Percentiles rank a stretch among this genome's conserved stretches.
phyloP scores from a whole-genome alignment of 2,888 invertebrate species.

The Acrobasis repandana region DNA sequence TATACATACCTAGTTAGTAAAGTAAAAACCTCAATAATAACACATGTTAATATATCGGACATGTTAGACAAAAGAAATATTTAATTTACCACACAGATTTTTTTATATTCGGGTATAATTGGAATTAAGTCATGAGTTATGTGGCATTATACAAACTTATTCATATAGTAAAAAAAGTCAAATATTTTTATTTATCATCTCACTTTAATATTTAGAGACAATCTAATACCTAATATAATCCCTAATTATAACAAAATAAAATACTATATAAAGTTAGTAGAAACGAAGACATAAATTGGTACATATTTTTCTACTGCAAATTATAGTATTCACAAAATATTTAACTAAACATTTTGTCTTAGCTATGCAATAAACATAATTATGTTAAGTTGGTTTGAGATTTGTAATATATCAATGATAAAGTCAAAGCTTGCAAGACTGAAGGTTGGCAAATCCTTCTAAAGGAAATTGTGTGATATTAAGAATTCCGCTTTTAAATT shows the following conservation, averaged over 20 bases:
- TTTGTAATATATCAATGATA: constrained; percentile 46
- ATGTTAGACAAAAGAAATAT: too few relatives aligned
- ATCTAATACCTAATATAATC: constrained; percentile 1
- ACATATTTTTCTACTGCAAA: constrained; percentile 44
- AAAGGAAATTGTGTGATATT: constrained; percentile 71
- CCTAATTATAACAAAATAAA: background rate
- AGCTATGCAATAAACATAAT: constrained; percentile 21
- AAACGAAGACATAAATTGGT: constrained; percentile 33
- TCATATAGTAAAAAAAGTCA: background rate
- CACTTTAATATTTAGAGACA: background rate
- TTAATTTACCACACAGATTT: too few relatives aligned
- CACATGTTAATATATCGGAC: too few relatives aligned
- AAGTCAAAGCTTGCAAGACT: constrained; percentile 77
- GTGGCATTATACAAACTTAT: background rate
- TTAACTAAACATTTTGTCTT: constrained; percentile 12
- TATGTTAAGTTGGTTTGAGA: constrained; percentile 11
- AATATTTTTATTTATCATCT: constrained; percentile 31
- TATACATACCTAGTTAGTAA: too few relatives aligned
- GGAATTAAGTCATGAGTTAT: background rate
- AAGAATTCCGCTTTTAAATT: constrained; percentile 30
- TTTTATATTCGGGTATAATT: background rate
- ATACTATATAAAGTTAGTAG: constrained; percentile 28
- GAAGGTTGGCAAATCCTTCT: constrained; percentile 67
- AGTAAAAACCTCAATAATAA: too few relatives aligned
- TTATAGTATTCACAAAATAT: constrained; percentile 6